phyloP scores from a whole-genome alignment of 2,113 vertebrate species.

The Corydoras sp. region DNA sequence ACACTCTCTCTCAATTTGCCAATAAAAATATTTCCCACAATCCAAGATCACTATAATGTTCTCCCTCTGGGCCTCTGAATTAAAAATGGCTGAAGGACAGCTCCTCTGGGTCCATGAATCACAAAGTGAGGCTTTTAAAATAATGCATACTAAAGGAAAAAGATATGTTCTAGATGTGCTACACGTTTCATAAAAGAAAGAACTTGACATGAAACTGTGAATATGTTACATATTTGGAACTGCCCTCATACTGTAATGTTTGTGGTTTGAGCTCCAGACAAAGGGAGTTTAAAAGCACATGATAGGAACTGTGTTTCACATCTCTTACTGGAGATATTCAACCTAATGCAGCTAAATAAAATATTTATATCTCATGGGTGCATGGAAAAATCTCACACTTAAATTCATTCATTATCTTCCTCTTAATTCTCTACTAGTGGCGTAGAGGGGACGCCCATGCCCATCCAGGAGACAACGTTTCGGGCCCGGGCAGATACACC shows the following conservation, averaged over 20 bases:
- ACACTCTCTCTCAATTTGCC: constrained; percentile 21
- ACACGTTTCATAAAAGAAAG: neutral
- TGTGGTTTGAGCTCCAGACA: constrained; percentile 15
- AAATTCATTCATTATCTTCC: too few species aligned
- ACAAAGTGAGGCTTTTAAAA: neutral
- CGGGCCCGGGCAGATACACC: too few species aligned
- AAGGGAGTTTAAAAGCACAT: neutral
- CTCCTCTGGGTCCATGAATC: constrained; percentile 6
- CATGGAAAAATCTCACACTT: too few species aligned
- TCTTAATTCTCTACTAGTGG: too few species aligned
- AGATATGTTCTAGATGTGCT: neutral
- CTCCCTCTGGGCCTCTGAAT: constrained; percentile 5
- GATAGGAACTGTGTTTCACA: constrained; percentile 13
- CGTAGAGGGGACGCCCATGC: too few species aligned
- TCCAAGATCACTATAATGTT: neutral
- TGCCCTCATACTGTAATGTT: neutral
- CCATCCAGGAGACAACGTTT: too few species aligned
- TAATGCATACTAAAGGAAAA: neutral
- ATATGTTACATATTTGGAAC: constrained; percentile 10
- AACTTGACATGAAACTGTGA: neutral
- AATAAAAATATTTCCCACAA: constrained; percentile 34
- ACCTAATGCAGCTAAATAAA: too few species aligned
- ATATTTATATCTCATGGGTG: too few species aligned
- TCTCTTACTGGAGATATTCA: neutral
- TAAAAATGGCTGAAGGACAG: neutral